Percentiles rank a stretch among this genome's conserved stretches.
phyloP scores from a whole-genome alignment of 1,140 invertebrate species.

The Bombus pascuorum region DNA sequence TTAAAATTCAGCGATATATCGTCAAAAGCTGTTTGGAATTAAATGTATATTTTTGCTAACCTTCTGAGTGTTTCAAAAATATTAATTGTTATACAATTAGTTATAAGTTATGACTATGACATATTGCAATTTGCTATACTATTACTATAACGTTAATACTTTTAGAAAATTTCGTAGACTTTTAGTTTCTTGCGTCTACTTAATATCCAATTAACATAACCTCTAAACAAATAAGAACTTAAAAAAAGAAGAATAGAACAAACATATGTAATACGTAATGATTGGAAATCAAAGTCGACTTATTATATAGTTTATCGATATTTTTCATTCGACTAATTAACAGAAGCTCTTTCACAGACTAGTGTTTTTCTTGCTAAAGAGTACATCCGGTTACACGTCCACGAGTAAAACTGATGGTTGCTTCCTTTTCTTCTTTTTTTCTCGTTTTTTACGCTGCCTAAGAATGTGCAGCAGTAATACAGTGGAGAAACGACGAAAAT shows the following conservation, averaged over 20 bases:
- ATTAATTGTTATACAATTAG: too few species aligned
- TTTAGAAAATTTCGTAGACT: too few species aligned
- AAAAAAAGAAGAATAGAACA: too few species aligned
- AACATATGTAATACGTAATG: neutral
- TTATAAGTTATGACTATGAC: too few species aligned
- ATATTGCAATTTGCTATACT: too few species aligned
- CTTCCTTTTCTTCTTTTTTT: slow-evolving; percentile 10
- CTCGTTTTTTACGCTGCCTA: neutral
- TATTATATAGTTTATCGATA: neutral
- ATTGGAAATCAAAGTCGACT: neutral
- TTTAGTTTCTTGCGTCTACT: neutral
- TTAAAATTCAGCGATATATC: too few species aligned
- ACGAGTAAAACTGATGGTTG: slow-evolving; percentile 26
- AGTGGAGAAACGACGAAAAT: slow-evolving; percentile 45
- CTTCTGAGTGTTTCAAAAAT: neutral
- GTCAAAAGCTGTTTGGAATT: too few species aligned
- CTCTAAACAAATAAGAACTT: neutral
- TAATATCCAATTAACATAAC: neutral
- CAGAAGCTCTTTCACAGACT: slow-evolving; percentile 5
- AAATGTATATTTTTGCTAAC: too few species aligned
- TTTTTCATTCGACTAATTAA: slow-evolving; percentile 28
- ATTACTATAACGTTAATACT: too few species aligned
- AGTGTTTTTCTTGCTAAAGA: slow-evolving; percentile 31
- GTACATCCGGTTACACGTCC: slow-evolving; percentile 46
- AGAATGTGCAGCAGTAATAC: slow-evolving; percentile 8